phyloP scores from a whole-genome alignment of 2,888 invertebrate genomes.

The Idaea biselata region DNA sequence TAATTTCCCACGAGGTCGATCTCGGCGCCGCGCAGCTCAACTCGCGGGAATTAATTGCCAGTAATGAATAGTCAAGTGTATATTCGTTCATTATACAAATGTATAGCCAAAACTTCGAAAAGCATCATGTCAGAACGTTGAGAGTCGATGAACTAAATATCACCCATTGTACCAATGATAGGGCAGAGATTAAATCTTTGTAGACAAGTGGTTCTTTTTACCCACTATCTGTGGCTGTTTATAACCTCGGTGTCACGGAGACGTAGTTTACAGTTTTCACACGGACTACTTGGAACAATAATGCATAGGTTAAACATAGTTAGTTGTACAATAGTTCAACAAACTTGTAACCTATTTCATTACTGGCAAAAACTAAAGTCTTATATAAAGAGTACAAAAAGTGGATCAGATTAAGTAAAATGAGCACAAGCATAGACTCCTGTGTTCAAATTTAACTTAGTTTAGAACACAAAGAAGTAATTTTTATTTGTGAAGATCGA shows the following conservation, averaged over 20 bases:
- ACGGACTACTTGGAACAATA: slow-evolving; percentile 67
- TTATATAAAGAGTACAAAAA: slow-evolving; percentile 22
- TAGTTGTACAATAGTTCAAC: slow-evolving; percentile 52
- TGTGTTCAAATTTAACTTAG: neutral
- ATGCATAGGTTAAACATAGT: slow-evolving; percentile 21
- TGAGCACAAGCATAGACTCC: neutral
- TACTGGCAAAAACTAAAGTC: slow-evolving; percentile 28
- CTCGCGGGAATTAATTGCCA: slow-evolving; percentile 81
- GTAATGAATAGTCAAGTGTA: slow-evolving; percentile 81
- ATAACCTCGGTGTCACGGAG: slow-evolving; percentile 28
- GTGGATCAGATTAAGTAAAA: neutral
- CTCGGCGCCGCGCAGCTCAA: slow-evolving; percentile 75
- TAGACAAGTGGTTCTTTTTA: neutral
- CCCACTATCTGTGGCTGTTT: neutral
- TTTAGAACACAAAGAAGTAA: neutral
- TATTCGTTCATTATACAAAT: slow-evolving; percentile 75
- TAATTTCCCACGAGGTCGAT: slow-evolving; percentile 82
- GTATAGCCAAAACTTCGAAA: slow-evolving; percentile 32
- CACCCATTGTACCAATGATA: neutral
- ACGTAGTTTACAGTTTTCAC: slow-evolving; percentile 65
- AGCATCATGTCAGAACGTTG: neutral
- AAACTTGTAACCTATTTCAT: slow-evolving; percentile 40
- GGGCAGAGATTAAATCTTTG: neutral
- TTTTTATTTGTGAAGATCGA: neutral
- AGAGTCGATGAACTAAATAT: neutral